Evolutionary conservation across 2,113 vertebrate genomes (phyloP).

Genomic region (Ictidomys tridecemlineatus): DNA sequence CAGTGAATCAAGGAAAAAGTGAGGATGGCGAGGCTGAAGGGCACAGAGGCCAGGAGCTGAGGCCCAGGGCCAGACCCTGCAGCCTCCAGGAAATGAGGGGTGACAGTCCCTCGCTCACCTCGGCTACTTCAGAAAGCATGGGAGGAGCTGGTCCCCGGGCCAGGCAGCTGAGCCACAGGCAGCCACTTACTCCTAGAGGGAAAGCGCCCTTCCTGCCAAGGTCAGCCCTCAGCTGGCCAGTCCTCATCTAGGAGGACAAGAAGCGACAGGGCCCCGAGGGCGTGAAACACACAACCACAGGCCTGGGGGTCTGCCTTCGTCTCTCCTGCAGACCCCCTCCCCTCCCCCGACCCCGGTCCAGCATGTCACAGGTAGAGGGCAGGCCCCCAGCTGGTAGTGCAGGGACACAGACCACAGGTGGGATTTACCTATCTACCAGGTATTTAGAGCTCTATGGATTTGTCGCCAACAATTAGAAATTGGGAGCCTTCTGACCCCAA

Average conservation of each 20-base stretch:
- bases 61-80: neutral
- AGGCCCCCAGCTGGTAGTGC: neutral
- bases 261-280: neutral
- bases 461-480: neutral
- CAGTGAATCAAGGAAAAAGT: neutral
- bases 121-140: neutral
- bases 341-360: too few relatives aligned
- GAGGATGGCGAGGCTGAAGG: neutral
- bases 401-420: neutral
- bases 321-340: neutral
- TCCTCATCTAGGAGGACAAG: neutral
- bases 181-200: neutral
- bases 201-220: neutral
- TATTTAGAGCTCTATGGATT: neutral
- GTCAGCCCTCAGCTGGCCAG: neutral
- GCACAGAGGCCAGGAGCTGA: neutral
- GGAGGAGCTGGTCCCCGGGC: neutral
- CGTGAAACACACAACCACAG: neutral
- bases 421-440: neutral
- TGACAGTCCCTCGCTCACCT: neutral
- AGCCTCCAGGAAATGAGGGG: neutral
- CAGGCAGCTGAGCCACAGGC: neutral
- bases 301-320: neutral
- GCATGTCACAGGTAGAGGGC: neutral
- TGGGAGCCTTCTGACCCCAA: neutral